phyloP scores from a whole-genome alignment of 2,797 vertebrate species.

The Galagoides demidoff region DNA sequence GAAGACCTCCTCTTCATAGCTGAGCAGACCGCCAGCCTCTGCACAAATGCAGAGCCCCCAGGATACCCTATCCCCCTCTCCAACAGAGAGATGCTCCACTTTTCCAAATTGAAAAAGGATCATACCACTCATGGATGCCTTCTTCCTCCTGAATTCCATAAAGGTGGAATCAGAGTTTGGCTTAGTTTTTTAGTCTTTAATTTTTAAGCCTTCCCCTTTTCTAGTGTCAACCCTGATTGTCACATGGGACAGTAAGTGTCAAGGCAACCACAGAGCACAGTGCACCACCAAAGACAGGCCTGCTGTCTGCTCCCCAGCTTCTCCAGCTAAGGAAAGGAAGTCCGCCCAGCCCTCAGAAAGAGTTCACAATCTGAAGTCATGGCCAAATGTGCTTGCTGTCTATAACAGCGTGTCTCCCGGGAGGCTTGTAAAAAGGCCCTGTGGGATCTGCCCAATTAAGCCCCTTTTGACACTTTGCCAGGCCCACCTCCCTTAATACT shows the following conservation, averaged over 20 bases:
- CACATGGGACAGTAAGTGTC: not conserved
- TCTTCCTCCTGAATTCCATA: not conserved
- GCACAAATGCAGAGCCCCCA: not conserved
- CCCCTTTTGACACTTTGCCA: not conserved
- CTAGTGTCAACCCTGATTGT: not conserved
- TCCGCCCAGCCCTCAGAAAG: not conserved
- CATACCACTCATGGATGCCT: not conserved
- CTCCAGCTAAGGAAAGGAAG: not conserved
- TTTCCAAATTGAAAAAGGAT: not conserved
- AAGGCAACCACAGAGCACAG: not conserved
- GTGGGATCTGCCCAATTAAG: not conserved
- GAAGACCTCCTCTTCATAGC: not conserved
- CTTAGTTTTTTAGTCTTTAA: not conserved
- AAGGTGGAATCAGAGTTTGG: not conserved
- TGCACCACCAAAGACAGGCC: not conserved
- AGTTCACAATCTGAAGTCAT: slow-evolving; percentile 6
- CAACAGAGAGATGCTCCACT: not conserved
- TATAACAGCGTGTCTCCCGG: not conserved
- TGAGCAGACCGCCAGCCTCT: no score
- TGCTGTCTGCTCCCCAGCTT: accelerated
- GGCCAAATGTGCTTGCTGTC: not conserved
- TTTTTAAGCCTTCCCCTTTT: not conserved
- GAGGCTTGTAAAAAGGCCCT: not conserved
- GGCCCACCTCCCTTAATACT: not conserved
- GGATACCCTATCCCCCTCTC: accelerated